Evolutionary conservation across 2,888 invertebrate genomes (phyloP), one percentile per base, ranked within the genome.

Genomic region (Disparrhopalites patrizii): DNA sequence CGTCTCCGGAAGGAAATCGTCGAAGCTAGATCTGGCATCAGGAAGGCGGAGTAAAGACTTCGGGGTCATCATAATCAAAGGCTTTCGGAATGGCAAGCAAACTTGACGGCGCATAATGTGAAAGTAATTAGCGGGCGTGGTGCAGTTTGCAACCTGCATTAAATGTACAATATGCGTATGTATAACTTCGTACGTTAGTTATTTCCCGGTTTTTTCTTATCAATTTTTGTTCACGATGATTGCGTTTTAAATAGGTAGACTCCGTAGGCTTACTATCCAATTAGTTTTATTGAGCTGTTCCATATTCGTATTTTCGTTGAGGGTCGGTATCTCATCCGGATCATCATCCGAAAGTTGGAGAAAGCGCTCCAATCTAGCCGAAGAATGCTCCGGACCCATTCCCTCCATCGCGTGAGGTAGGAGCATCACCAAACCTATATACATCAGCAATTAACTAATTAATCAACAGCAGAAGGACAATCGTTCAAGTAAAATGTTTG

Each of bases 381-480:
- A 92, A 0, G 94, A 94, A 80, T 97, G 96, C 79, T 97, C 96
- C 8, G 96, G 96, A 25, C 99, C 99, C 95, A 93, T 96, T 79
- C 99, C 99, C 83, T 99, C 99, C 84, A 97, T 91, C 69, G 98
- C 99, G 78, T 99, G 99, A n/a, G 99, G 99, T 77, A 96, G 85
- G 62, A 97, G 83, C 84, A 97, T 85, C 38, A 97, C 95, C 70
- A 99, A 83, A 64, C 97, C 98, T n/a, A n/a, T n/a, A n/a, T n/a
- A n/a, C n/a, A n/a, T n/a, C n/a, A n/a, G n/a, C n/a, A n/a, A n/a
- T n/a, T n/a, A n/a, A n/a, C n/a, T n/a, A n/a, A n/a, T n/a, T n/a
- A n/a, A n/a, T n/a, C n/a, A n/a, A n/a, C n/a, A n/a, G n/a, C n/a
- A n/a, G n/a, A n/a, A n/a, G n/a, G n/a, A n/a, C n/a, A n/a, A n/a